Conservation (phyloP, 2,888 invertebrate species). For the Clitarchus hookeri region DNA sequence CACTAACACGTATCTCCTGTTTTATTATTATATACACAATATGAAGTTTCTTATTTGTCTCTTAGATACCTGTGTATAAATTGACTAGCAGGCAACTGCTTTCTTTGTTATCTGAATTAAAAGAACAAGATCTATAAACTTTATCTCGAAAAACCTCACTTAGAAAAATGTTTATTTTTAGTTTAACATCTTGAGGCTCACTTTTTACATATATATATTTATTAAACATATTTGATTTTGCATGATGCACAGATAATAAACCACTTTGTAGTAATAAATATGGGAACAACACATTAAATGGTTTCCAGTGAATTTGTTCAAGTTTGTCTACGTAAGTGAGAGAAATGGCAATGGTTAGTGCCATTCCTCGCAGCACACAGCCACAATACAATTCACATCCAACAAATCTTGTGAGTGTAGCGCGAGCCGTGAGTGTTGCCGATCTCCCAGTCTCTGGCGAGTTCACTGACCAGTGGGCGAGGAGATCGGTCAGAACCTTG, state of each 20-base stretch:
- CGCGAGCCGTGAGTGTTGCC: too few species aligned
- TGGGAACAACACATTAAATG: neutral
- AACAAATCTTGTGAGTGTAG: too few species aligned
- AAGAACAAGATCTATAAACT: constrained; percentile 14
- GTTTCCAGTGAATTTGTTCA: too few species aligned
- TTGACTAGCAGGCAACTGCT: constrained; percentile 22
- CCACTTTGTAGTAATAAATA: neutral
- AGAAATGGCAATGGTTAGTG: too few species aligned
- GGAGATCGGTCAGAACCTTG: constrained; percentile 40
- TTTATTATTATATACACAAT: neutral
- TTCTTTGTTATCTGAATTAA: neutral
- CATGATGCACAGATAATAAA: neutral
- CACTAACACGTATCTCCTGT: neutral
- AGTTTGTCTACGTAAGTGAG: too few species aligned
- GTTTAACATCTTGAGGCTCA: neutral
- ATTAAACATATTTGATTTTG: constrained; percentile 5
- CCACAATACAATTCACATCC: too few species aligned
- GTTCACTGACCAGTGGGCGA: neutral
- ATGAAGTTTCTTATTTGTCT: neutral
- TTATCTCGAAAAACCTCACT: neutral
- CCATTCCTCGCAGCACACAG: too few species aligned
- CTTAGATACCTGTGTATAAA: constrained; percentile 10
- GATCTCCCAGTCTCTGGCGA: neutral
- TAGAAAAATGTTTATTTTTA: neutral
- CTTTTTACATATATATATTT: neutral